Conservation (phyloP, 2,797 vertebrate species). For the Takifugu ocellatus region DNA sequence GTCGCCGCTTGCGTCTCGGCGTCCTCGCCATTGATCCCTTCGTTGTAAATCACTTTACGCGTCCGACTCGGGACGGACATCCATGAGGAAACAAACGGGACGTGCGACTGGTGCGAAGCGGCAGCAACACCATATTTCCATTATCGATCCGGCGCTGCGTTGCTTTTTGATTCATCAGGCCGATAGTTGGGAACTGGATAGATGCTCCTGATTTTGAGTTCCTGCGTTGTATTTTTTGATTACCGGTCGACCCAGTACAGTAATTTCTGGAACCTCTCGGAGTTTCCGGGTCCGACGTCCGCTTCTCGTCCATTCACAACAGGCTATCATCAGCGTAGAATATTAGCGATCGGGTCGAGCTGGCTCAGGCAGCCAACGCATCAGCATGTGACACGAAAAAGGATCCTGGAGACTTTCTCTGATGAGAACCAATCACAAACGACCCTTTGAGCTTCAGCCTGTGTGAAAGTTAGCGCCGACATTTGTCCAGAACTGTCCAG, state of each 20-base stretch:
- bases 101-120: neutral
- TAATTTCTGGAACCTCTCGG: neutral
- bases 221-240: neutral
- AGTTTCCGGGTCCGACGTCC: too few relatives aligned
- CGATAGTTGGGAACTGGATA: neutral
- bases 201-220: neutral
- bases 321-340: too few relatives aligned
- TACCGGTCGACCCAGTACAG: neutral
- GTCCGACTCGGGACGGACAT: slow-evolving; percentile 4
- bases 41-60: slow-evolving; percentile 23
- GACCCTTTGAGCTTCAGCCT: neutral
- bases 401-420: too few relatives aligned
- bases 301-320: too few relatives aligned
- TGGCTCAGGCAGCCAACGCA: too few relatives aligned
- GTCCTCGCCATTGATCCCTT: neutral
- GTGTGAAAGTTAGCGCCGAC: neutral
- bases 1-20: slow-evolving; percentile 23
- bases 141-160: neutral
- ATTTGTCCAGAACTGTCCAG: neutral
- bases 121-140: slow-evolving; percentile 1
- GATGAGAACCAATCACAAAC: too few relatives aligned
- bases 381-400: too few relatives aligned
- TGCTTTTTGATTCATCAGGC: neutral
- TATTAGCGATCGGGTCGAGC: too few relatives aligned
- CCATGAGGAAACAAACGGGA: neutral